Conservation (phyloP, 1,140 invertebrate genomes). For the Pantala flavescens region DNA sequence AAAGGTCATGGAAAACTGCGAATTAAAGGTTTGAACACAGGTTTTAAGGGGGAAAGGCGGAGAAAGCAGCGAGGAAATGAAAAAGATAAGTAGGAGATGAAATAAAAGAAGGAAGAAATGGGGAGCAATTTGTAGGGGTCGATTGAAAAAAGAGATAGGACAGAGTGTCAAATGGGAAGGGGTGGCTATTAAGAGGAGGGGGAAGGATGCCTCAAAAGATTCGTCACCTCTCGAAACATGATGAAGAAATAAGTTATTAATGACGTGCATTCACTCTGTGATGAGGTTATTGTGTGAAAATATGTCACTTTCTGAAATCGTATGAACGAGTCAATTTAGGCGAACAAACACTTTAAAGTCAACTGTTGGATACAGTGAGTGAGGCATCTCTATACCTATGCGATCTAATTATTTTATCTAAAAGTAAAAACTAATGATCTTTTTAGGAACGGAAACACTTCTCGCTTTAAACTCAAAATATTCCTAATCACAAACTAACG, state of each 20-base stretch:
- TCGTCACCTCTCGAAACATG: conserved; percentile 8
- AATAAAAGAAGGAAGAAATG: too few relatives aligned
- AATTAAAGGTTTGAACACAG: too few relatives aligned
- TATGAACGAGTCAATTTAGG: background rate
- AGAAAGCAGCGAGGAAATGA: too few relatives aligned
- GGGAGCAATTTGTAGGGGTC: too few relatives aligned
- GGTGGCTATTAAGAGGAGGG: background rate
- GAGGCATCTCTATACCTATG: background rate
- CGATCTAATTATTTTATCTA: background rate
- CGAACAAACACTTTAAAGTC: background rate
- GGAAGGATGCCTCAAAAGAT: background rate
- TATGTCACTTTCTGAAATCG: conserved; percentile 9
- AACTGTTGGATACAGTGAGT: background rate
- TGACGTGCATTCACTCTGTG: background rate
- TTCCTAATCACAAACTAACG: too few relatives aligned
- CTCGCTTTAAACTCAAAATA: too few relatives aligned
- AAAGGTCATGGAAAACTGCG: too few relatives aligned
- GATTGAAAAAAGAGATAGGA: too few relatives aligned
- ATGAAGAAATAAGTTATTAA: conserved; percentile 6
- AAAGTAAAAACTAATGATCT: too few relatives aligned
- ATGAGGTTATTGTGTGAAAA: conserved; percentile 7
- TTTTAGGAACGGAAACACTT: too few relatives aligned
- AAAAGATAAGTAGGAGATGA: too few relatives aligned
- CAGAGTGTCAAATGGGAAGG: background rate
- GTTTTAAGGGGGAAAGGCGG: too few relatives aligned